Percentiles rank a stretch among this genome's conserved stretches.
These are phyloP conservation scores for Mystacides longicornis DNA, from an alignment of 2,888 invertebrate species.

Conservation along the genomic window DNA sequence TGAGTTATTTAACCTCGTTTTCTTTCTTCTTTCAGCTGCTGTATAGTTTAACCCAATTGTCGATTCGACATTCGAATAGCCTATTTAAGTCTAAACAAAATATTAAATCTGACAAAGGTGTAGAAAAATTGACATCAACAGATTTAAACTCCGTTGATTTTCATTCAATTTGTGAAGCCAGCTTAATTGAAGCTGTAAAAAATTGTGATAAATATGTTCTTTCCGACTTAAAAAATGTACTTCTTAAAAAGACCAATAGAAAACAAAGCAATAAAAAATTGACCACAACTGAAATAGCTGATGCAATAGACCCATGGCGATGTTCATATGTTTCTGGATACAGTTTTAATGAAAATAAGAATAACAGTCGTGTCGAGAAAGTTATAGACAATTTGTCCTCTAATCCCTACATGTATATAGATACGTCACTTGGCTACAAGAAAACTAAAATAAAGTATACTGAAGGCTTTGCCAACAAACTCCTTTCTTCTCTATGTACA, in stretches of 20 bases:
- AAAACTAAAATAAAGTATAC: conserved; percentile 31
- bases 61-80: conserved; percentile 39
- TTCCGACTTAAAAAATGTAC: conserved; percentile 16
- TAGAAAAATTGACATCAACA: conserved; percentile 30
- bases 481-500: conserved; percentile 30
- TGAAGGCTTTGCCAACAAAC: conserved; percentile 35
- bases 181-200: conserved; percentile 38
- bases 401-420: conserved; percentile 15
- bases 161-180: conserved; percentile 39
- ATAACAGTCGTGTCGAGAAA: conserved; percentile 7
- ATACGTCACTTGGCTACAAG: conserved; percentile 19
- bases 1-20: conserved; percentile 17
- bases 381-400: conserved; percentile 14
- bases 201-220: conserved; percentile 37
- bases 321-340: conserved; percentile 33
- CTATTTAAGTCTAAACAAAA: conserved; percentile 43
- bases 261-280: conserved; percentile 5
- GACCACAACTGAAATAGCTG: conserved; percentile 6
- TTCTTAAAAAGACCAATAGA: conserved; percentile 5
- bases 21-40: conserved; percentile 41
- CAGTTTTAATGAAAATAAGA: conserved; percentile 33
- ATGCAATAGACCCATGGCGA: conserved; percentile 30
- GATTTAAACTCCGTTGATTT: conserved; percentile 16
- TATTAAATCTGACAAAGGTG: conserved; percentile 39
- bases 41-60: conserved; percentile 47